Conservation (phyloP, 2,888 invertebrate genomes). For the Macroteleia sp. region DNA sequence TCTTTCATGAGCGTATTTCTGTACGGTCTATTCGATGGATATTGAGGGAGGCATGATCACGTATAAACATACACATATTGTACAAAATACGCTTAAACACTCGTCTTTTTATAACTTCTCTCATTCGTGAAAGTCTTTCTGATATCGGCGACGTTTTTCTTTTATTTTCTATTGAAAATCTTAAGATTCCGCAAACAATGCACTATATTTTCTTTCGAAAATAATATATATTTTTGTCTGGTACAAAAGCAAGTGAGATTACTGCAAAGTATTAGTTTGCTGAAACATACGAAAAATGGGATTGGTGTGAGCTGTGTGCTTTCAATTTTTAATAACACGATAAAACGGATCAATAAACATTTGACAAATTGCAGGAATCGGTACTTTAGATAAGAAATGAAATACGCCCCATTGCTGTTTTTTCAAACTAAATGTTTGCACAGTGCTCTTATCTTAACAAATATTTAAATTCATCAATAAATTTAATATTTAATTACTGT, state of each 20-base stretch:
- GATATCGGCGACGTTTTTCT: background rate
- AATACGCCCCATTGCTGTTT: no score
- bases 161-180: constrained; percentile 1
- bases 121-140: constrained; percentile 27
- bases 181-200: constrained; percentile 18
- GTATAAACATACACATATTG: constrained; percentile 28
- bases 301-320: background rate
- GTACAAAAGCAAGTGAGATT: constrained; percentile 6
- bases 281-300: background rate
- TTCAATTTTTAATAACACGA: background rate
- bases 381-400: no score
- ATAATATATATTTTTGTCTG: background rate
- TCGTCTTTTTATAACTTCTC: constrained; percentile 10
- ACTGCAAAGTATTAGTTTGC: background rate
- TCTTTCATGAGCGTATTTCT: constrained; percentile 49
- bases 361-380: no score
- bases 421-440: no score
- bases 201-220: constrained; percentile 1
- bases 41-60: constrained; percentile 19
- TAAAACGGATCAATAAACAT: background rate
- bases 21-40: constrained; percentile 21
- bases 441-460: no score
- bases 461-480: no score
- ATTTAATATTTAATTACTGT: no score
- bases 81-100: constrained; percentile 33